A percentile compares a stretch with the other conserved stretches of the same genome.
Conservation (phyloP, 2,113 vertebrate genomes). For the Rynchops niger region DNA sequence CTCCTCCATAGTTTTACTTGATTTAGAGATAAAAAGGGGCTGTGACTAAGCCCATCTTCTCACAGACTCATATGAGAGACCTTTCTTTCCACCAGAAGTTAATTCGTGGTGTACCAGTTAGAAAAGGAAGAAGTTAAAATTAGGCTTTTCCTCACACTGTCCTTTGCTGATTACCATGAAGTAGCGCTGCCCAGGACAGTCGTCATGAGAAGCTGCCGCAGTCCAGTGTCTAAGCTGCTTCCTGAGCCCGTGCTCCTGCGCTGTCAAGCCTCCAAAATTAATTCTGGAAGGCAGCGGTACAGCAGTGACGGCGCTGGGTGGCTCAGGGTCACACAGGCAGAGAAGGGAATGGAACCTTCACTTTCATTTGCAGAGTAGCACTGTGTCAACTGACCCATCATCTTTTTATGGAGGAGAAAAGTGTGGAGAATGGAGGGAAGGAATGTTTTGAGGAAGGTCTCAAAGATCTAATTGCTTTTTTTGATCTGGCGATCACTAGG, state of each 20-base stretch:
- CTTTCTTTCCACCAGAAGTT: background rate
- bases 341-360: background rate
- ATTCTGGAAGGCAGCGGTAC: background rate
- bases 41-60: background rate
- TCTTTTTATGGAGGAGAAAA: background rate
- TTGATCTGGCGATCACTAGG: background rate
- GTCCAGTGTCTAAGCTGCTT: background rate
- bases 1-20: background rate
- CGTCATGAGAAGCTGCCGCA: background rate
- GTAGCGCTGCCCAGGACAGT: background rate
- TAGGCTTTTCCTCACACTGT: rapidly evolving
- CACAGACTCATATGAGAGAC: background rate
- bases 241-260: background rate
- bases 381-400: background rate
- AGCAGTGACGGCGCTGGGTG: rapidly evolving
- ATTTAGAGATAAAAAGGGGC: background rate
- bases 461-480: background rate
- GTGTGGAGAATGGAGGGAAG: background rate
- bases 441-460: background rate
- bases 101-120: background rate
- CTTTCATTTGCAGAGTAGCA: background rate
- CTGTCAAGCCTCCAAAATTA: background rate
- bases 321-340: background rate
- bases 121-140: background rate
- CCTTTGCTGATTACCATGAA: background rate